Base-by-base conservation (phyloP, 2,888 invertebrate genomes). In the Liopterus haemorrhoidalis region DNA sequence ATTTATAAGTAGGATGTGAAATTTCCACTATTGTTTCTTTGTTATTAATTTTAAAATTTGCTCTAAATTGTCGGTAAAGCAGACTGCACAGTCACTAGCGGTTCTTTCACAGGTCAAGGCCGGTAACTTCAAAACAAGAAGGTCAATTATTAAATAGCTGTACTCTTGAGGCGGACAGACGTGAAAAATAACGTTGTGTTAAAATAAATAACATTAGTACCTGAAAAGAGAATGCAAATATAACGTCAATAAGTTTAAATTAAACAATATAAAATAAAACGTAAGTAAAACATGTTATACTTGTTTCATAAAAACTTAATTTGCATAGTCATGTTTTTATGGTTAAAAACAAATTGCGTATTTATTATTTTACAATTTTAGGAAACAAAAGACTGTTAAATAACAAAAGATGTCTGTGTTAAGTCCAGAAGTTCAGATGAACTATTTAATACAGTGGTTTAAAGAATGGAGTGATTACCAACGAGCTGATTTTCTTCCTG, bases 401-500 rank as follows among this genome's bases (percentile, higher is more conserved):
- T 24, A 25, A 16, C 27, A 15, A 59, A 52, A 57, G 27, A 69
- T 68, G 69, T 61, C 66, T 21, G 62, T 65, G 49, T 62, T 75
- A 39, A 72, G 73, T 49, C 66, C 79, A 22, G 84, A 84, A 60
- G 82, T 82, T 2, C 89, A 91, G 67, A 72, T 90, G 57, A 75
- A 85, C 42, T 91, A 89, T 64, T 71, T 90, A 53, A 72, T 85
- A 45, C 84, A 87, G 62, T 91, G 91, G 91, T 91, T 91, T 61
- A 78, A 79, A 59, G 89, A 90, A 68, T 91, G 88, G 79, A 89
- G 89, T 62, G 90, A 90, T 61, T 74, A 90, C 65, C 90, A 91
- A 64, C 74, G 85, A 44, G 82, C 82, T 48, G 91, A 91, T 64
- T 91, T 91, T 65, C 63, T 89, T 49, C 82, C 84, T 0, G 76